Percentiles rank a stretch among this genome's conserved stretches.
These are phyloP conservation scores for Bagarius yarrelli DNA, from an alignment of 2,113 vertebrate species.

Conservation along the genomic window DNA sequence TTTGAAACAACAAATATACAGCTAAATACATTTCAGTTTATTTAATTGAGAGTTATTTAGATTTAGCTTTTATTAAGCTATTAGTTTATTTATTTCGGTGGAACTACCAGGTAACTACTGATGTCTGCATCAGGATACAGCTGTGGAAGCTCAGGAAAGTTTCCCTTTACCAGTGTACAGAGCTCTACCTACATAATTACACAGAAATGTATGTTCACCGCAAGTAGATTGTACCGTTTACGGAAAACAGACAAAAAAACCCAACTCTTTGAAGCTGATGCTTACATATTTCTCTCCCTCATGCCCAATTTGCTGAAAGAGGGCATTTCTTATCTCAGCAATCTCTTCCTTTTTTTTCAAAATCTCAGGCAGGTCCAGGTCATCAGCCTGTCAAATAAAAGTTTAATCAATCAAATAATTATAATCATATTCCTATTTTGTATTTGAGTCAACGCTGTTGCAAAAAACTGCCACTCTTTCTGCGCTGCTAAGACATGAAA, in stretches of 20 bases:
- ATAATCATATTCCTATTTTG: not conserved
- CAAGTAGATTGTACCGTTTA: not conserved
- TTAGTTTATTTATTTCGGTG: not conserved
- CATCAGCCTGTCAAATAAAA: slow-evolving; percentile 64
- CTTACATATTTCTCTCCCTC: slow-evolving; percentile 81
- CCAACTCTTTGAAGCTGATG: slow-evolving; percentile 13
- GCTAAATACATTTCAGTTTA: not conserved
- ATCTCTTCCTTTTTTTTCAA: slow-evolving; percentile 75
- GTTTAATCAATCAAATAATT: slow-evolving; percentile 28
- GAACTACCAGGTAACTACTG: slow-evolving; percentile 72
- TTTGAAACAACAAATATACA: not conserved
- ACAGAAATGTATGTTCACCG: not conserved
- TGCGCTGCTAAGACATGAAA: not conserved
- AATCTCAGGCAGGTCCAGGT: slow-evolving; percentile 68
- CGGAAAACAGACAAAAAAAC: not conserved
- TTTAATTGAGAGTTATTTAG: not conserved
- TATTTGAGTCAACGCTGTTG: not conserved
- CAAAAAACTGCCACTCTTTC: not conserved
- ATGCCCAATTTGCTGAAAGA: slow-evolving; percentile 72
- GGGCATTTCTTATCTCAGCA: slow-evolving; percentile 58
- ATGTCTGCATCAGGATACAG: slow-evolving; percentile 76
- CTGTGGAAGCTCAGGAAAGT: slow-evolving; percentile 77
- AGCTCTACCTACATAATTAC: slow-evolving; percentile 67
- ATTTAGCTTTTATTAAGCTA: no score
- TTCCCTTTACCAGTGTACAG: slow-evolving; percentile 65